Percentiles rank a stretch among this genome's conserved stretches.
Conservation (phyloP, 1,140 invertebrate species). For the Oedothorax gibbosus region DNA sequence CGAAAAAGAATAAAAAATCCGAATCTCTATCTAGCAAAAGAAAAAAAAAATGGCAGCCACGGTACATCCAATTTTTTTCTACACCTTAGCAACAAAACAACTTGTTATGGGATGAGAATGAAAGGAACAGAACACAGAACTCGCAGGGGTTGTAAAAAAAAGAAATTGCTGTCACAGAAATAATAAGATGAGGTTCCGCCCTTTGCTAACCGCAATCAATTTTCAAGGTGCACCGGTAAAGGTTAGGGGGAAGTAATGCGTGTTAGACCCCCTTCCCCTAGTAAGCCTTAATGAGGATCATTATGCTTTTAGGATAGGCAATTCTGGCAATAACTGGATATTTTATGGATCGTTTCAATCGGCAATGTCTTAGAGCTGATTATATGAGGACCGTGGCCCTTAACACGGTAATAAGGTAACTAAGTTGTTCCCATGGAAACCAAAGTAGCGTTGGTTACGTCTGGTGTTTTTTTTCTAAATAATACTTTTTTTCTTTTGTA, state of each 20-base stretch:
- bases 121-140: neutral
- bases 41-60: slow-evolving; percentile 19
- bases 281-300: slow-evolving; percentile 21
- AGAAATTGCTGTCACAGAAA: slow-evolving; percentile 17
- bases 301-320: slow-evolving; percentile 17
- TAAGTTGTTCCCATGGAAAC: too few species aligned
- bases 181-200: slow-evolving; percentile 8
- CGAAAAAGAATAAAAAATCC: neutral
- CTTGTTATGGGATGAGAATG: slow-evolving; percentile 29
- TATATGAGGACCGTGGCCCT: too few species aligned
- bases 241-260: neutral
- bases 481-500: too few species aligned
- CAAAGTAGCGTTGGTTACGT: too few species aligned
- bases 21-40: neutral
- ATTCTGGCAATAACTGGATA: slow-evolving; percentile 21
- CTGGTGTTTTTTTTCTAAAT: too few species aligned
- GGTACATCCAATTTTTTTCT: neutral
- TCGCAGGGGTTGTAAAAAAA: neutral
- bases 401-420: too few species aligned
- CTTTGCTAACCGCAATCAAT: slow-evolving; percentile 26
- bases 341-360: neutral
- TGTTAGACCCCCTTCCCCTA: neutral
- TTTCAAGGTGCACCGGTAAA: neutral
- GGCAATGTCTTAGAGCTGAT: too few species aligned
- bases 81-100: slow-evolving; percentile 17